Evolutionary conservation across 1,140 invertebrate species (phyloP).

Genomic region (Leptoteleia sp.): DNA sequence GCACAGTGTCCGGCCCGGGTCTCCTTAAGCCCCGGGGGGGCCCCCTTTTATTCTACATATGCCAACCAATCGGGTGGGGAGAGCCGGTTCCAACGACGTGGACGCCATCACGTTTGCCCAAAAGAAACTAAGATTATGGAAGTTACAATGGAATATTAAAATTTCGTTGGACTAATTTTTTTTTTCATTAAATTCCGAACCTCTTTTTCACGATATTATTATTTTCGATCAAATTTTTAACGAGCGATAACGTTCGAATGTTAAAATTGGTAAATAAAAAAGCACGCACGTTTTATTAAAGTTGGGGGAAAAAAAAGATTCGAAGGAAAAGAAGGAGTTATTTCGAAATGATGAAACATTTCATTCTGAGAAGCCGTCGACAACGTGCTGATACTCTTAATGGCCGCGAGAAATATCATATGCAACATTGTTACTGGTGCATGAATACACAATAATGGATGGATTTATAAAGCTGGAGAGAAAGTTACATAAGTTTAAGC

Average conservation of each 20-base stretch:
- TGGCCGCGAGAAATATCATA: constrained; percentile 37
- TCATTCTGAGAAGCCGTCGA: constrained; percentile 11
- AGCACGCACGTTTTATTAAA: too few relatives aligned
- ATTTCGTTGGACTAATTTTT: constrained; percentile 62
- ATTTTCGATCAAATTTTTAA: too few relatives aligned
- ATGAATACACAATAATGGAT: constrained; percentile 53
- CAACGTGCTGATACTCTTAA: constrained; percentile 19
- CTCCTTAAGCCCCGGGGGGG: constrained; percentile 62
- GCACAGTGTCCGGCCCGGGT: constrained; percentile 41
- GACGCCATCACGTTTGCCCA: constrained; percentile 76
- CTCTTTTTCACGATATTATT: too few relatives aligned
- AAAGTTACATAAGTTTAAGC: constrained; percentile 46
- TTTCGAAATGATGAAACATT: constrained; percentile 28
- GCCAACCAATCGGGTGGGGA: constrained; percentile 69
- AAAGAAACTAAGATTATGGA: constrained; percentile 78
- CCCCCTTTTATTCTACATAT: constrained; percentile 36
- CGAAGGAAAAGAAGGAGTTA: too few relatives aligned
- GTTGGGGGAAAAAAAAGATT: too few relatives aligned
- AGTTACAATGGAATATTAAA: constrained; percentile 59
- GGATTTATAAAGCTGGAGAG: constrained; percentile 54
- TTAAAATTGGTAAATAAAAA: too few relatives aligned
- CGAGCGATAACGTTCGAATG: too few relatives aligned
- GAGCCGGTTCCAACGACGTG: constrained; percentile 78
- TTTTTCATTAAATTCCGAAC: too few relatives aligned
- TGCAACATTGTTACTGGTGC: constrained; percentile 48